Percentiles rank a stretch among this genome's conserved stretches.
phyloP scores from a whole-genome alignment of 1,140 invertebrate genomes.

The Saccostrea glomerata region DNA sequence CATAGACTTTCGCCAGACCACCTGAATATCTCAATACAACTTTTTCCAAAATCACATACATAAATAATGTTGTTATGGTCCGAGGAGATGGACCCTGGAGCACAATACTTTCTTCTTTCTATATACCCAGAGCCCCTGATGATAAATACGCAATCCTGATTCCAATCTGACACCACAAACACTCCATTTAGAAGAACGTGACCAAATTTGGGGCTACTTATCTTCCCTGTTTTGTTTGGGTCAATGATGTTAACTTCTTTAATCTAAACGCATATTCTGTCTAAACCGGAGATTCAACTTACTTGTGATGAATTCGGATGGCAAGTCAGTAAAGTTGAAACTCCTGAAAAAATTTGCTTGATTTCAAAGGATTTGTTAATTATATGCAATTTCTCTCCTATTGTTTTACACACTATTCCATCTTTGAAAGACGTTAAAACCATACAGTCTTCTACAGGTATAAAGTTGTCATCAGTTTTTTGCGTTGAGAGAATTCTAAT shows the following conservation, averaged over 20 bases:
- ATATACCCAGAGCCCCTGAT: not conserved
- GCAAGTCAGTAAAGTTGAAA: not conserved
- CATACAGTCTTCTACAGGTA: not conserved
- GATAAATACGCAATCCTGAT: not conserved
- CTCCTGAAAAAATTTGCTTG: not conserved
- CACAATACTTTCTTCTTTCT: not conserved
- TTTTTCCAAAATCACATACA: not conserved
- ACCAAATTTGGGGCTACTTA: not conserved
- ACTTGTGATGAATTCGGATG: not conserved
- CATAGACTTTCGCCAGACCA: not conserved
- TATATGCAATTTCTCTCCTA: not conserved
- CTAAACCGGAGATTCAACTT: not conserved
- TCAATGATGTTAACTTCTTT: not conserved
- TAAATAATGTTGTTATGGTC: not conserved
- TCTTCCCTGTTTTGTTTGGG: not conserved
- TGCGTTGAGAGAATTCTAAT: not conserved
- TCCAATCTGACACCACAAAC: slow-evolving; percentile 2
- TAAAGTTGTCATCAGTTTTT: not conserved
- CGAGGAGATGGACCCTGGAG: not conserved
- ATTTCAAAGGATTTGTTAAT: not conserved
- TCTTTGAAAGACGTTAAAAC: not conserved
- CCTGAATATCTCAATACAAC: not conserved
- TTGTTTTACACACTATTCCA: not conserved
- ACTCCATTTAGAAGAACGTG: not conserved
- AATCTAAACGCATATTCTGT: not conserved